Base-by-base conservation (phyloP, 1,140 invertebrate species). In the Apis dorsata region DNA sequence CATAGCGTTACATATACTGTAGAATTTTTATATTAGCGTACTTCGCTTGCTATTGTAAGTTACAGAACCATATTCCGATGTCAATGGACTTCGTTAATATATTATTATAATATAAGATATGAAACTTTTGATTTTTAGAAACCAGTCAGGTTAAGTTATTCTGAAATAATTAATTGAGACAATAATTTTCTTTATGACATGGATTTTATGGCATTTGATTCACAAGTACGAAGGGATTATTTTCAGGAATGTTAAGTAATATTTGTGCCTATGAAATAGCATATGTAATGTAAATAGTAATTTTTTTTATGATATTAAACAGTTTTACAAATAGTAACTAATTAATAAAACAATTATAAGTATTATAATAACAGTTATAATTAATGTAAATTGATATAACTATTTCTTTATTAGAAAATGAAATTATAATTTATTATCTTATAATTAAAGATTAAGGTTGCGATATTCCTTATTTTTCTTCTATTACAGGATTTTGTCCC, bases 201-300 rank as follows among this genome's bases (percentile, higher is more conserved):
- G 65, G 74, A 82, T 77, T 44, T 19, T 66, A 34, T 76, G 65
- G n/a, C 53, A 53, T 24, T 82, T 34, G 15, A 68, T n/a, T 76
- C 44, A 77, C 53, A 76, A 60, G 44, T 62, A n/a, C 65, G 17
- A 82, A 77, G 65, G 70, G 12, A 62, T 82, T 68, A 34, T 62
- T n/a, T 53, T 76, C 34, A 76, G 34, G 49, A 81, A 69, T 63
- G 63, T 69, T 77, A 69, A 77, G 73, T 69, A 81, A 81, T 74
- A 34, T 73, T 62, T 79, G 34, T 72, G 24, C 13, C 2, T 73
- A 19, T 78, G 11, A 17, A 57, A 17, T 49, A 55, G 19, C 24
- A 55, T 55, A 12, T 28, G 0, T 55, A 15, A 13, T 73, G 19
- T 55, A 80, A 65, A 80, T 57, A 80, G 59, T 79, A 2, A 11